phyloP scores from a whole-genome alignment of 2,888 invertebrate species.

The Itoplectis maculator region DNA sequence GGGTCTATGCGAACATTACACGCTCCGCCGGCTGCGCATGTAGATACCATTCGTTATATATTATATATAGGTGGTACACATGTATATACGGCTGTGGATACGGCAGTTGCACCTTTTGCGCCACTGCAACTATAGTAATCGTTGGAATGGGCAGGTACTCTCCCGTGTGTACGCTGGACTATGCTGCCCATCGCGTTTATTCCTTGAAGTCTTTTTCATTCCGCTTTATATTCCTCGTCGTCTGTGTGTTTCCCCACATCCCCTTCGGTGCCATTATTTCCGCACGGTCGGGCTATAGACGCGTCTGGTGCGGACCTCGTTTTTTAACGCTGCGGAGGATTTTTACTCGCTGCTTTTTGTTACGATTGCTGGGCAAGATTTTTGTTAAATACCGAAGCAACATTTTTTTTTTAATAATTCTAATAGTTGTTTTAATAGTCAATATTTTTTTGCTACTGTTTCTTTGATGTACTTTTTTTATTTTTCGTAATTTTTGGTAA shows the following conservation, averaged over 20 bases:
- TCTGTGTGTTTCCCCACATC: constrained; percentile 5
- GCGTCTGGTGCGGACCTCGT: neutral
- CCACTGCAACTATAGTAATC: constrained; percentile 63
- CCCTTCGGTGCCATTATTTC: constrained; percentile 30
- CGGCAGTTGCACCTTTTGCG: constrained; percentile 45
- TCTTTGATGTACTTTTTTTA: too few species aligned
- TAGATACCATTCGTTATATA: constrained; percentile 26
- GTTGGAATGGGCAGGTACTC: constrained; percentile 61
- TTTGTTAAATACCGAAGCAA: too few species aligned
- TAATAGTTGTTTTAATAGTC: too few species aligned
- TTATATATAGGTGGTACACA: constrained; percentile 30
- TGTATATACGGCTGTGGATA: neutral
- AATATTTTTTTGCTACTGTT: too few species aligned
- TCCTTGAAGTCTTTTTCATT: neutral
- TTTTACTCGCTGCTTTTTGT: neutral
- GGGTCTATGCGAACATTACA: constrained; percentile 59
- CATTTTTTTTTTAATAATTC: too few species aligned
- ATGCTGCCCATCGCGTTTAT: constrained; percentile 28
- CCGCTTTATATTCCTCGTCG: neutral
- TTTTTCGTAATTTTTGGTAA: neutral
- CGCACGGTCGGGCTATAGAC: constrained; percentile 36
- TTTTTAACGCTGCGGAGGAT: neutral
- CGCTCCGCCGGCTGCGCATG: constrained; percentile 52
- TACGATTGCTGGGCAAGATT: neutral
- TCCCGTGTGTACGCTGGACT: constrained; percentile 15